Evolutionary conservation across 2,797 vertebrate species (phyloP), one percentile per base, ranked within the genome.

Genomic region (Remorina albescens): DNA sequence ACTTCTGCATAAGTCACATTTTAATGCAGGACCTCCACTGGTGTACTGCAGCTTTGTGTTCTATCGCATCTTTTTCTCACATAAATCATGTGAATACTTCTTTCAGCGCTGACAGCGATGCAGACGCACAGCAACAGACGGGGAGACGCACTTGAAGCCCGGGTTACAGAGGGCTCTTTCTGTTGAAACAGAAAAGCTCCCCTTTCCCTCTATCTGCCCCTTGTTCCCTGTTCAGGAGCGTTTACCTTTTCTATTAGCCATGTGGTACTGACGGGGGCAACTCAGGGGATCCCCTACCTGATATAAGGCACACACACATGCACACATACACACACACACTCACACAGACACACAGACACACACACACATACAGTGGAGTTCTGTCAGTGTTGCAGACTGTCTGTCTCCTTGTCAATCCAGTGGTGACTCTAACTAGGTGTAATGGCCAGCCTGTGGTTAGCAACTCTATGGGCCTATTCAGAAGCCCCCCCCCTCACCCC

Each of bases 401-500:
- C 90, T 91, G 93, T 93, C 94, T 94, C 94, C 92, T 89, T 71
- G 91, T 86, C 90, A 82, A 92, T 92, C 90, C 86, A 83, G 87
- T 32, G 84, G 90, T 89, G 90, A 93, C 90, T 91, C 88, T 91
- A 89, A 90, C 90, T 90, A 90, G 87, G 89, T 92, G 91, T 90
- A 92, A 92, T 91, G 86, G 88, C 88, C 83, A 88, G 80, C 80
- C 85, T 91, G 91, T 92, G 91, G 92, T 93, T 89, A 90, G 82
- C 58, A 67, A 86, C 86, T 93, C 91, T 93, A 92, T 94, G 90
- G 90, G 86, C 80, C 92, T 88, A 93, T 95, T 93, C 94, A 93
- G 87, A 59, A 90, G 84, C 68, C 64, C 78, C 80, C 36, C 64
- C 53, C 50, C 23, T n/a, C 64, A 59, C 72, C 67, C 80, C 50